These are phyloP conservation scores for Virgularia gustaviana DNA, from an alignment of 92 coral and sea anemone species.

Conservation along the genomic window DNA sequence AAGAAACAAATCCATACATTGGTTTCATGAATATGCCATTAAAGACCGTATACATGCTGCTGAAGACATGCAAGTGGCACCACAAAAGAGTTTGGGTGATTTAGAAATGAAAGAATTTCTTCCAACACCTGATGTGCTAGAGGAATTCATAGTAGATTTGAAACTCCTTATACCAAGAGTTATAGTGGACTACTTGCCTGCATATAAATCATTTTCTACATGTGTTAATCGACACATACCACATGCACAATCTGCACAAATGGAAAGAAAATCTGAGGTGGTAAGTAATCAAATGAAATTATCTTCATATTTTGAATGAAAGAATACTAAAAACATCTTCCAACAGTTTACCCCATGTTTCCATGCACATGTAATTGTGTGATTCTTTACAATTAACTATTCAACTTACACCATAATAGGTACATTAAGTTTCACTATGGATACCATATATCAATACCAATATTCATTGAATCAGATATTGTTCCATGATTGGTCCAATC, in stretches of 20 bases:
- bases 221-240: slow-evolving; percentile 27
- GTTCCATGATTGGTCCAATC: too few relatives aligned
- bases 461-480: too few relatives aligned
- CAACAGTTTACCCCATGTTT: too few relatives aligned
- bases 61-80: not conserved
- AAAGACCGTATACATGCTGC: slow-evolving; percentile 29
- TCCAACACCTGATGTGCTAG: slow-evolving; percentile 40
- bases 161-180: slow-evolving; percentile 20
- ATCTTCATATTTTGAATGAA: too few relatives aligned
- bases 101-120: slow-evolving; percentile 49
- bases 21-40: slow-evolving; percentile 46
- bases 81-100: slow-evolving; percentile 32
- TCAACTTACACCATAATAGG: too few relatives aligned
- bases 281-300: too few relatives aligned
- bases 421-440: too few relatives aligned
- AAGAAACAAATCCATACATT: slow-evolving; percentile 52
- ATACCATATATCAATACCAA: too few relatives aligned
- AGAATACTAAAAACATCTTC: too few relatives aligned
- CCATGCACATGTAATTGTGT: too few relatives aligned
- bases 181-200: slow-evolving; percentile 41
- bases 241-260: slow-evolving; percentile 37
- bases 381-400: too few relatives aligned
- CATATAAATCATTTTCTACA: slow-evolving; percentile 28
- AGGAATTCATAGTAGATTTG: not conserved
- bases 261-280: slow-evolving; percentile 24